Base-by-base conservation (phyloP, 2,888 invertebrate genomes). In the Ligdia adustata region DNA sequence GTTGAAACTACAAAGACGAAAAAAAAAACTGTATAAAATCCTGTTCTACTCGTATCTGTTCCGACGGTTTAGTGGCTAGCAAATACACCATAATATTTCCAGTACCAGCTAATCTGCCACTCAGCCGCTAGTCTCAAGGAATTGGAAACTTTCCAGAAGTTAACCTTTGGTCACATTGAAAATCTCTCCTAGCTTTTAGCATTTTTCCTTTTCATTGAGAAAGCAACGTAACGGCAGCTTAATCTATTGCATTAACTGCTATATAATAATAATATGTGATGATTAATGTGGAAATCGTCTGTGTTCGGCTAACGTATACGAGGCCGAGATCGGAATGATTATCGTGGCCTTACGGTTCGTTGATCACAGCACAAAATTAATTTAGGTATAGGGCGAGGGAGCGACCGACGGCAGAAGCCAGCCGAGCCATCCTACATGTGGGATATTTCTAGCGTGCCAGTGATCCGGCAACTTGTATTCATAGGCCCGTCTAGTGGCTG, bases 291-390 rank as follows among this genome's bases (percentile, higher is more conserved):
- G 69, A 69, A 70, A 72, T 79, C 74, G 69, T 69, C 69, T 70
- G 72, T 79, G 74, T 73, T 70, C 69, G 67, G 63, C 64, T 65
- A 75, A 67, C 71, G 68, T 69, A 60, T 66, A 57, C 62, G 64
- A 61, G 57, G 64, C 69, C 67, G 69, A 83, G 82, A 83, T 85
- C 64, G 68, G 70, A 73, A 73, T 78, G 79, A 83, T 81, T 87
- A 84, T 83, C 81, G 78, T 71, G 72, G 63, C 66, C 69, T 81
- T 64, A 76, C 79, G 79, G 73, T 78, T 67, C 73, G 77, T 64
- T 79, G 86, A 73, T 78, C 83, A 79, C 72, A 74, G 75, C 67
- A 73, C 78, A 78, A 83, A 82, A 88, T 87, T 87, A 84, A 86
- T 86, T 85, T 82, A 79, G 79, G 69, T 76, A 43, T 28, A 37